A percentile compares a stretch with the other conserved stretches of the same genome.
Conservation (phyloP, 2,113 vertebrate species). For the Catharus bicknelli region DNA sequence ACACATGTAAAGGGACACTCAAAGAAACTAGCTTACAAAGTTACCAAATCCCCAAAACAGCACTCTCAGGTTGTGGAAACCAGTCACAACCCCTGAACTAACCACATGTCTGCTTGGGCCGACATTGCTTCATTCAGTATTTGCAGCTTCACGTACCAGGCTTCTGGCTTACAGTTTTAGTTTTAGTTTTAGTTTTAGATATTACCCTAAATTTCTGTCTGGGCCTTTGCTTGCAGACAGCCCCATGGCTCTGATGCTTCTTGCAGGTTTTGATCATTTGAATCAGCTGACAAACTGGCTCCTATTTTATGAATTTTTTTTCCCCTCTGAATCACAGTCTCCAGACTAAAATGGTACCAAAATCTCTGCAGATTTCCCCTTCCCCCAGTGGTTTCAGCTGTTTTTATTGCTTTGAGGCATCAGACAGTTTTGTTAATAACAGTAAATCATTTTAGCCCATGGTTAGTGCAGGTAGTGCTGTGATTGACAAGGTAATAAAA, state of each 20-base stretch:
- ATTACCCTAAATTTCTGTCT: not conserved
- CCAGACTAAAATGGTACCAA: constrained; percentile 51
- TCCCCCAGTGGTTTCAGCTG: constrained; percentile 49
- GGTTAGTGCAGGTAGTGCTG: constrained; percentile 63
- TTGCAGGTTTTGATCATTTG: not conserved
- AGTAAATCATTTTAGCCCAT: constrained; percentile 75
- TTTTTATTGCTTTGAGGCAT: constrained; percentile 71
- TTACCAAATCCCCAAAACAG: not conserved
- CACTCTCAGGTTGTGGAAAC: not conserved
- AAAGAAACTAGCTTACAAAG: not conserved
- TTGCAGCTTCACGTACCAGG: accelerated
- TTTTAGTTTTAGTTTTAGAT: not conserved
- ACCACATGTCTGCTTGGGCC: not conserved
- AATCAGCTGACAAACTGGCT: constrained; percentile 5
- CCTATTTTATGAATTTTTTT: constrained; percentile 15
- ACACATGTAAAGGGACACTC: not conserved
- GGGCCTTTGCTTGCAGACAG: not conserved
- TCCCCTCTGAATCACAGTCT: constrained; percentile 36
- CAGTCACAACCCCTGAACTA: too few relatives aligned
- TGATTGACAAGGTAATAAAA: constrained; percentile 83
- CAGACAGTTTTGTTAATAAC: constrained; percentile 77
- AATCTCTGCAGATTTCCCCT: constrained; percentile 58
- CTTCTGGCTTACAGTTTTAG: not conserved
- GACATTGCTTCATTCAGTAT: not conserved
- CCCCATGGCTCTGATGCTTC: not conserved